Conservation (phyloP, 2,797 vertebrate species). For the Oryzias dopingdopingensis region DNA sequence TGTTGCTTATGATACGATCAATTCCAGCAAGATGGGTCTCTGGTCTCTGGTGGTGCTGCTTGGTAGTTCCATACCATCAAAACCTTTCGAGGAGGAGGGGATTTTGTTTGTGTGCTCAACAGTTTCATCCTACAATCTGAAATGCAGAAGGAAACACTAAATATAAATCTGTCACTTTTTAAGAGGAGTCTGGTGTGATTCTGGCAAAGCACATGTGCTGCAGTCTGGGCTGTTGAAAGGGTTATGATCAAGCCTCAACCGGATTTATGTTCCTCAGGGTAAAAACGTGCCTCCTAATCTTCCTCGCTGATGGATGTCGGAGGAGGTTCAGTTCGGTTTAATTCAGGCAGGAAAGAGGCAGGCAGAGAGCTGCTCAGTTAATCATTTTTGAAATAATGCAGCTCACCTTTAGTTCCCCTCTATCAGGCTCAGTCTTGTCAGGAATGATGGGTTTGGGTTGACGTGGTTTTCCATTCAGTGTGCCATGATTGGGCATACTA, state of each 20-base stretch:
- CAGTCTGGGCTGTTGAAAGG: conserved; percentile 26
- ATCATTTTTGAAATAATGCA: conserved; percentile 32
- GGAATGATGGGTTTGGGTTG: conserved; percentile 16
- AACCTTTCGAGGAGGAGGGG: conserved; percentile 46
- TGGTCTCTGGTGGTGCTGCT: conserved; percentile 53
- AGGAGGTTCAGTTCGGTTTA: conserved; percentile 31
- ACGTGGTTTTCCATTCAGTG: conserved; percentile 40
- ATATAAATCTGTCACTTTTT: conserved; percentile 31
- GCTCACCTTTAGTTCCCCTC: conserved; percentile 47
- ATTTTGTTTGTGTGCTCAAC: conserved; percentile 54
- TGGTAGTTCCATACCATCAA: conserved; percentile 54
- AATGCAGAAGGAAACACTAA: conserved; percentile 49
- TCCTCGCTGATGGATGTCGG: conserved; percentile 43
- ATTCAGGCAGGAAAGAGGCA: conserved; percentile 12
- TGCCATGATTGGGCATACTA: conserved; percentile 65
- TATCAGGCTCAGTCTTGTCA: conserved; percentile 12
- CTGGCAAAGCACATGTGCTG: conserved; percentile 27
- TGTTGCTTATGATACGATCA: conserved; percentile 57
- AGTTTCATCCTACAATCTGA: conserved; percentile 57
- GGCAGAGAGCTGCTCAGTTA: conserved; percentile 13
- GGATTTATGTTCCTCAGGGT: conserved; percentile 30
- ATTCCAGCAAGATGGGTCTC: conserved; percentile 51
- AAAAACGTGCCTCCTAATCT: conserved; percentile 43
- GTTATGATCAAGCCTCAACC: conserved; percentile 35
- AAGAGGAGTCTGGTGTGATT: conserved; percentile 18